Evolutionary conservation across 2,888 invertebrate genomes (phyloP), one percentile per base, ranked within the genome.

Genomic region (Emmelina monodactyla): DNA sequence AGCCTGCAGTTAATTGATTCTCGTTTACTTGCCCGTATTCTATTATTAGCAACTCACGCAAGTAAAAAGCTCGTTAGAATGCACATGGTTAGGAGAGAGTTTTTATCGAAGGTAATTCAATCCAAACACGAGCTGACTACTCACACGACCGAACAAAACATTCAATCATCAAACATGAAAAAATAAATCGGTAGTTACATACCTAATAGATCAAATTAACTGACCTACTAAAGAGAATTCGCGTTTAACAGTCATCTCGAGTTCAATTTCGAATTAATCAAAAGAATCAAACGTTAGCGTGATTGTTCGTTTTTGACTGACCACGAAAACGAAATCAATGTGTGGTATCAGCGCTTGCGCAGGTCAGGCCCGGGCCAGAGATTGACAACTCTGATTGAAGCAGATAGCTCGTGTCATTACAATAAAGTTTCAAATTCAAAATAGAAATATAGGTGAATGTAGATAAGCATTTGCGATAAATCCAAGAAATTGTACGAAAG

Each of bases 261-360:
- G n/a, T n/a, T n/a, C 3, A 47, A 44, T 48, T 50, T 42, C 37
- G 47, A 43, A 53, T 56, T 53, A 49, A 55, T 58, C 64, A 58
- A 54, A n/a, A n/a, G n/a, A n/a, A 25, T 25, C 25, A 25, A 25
- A 25, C 25, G 25, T 10, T 25, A 11, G 53, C 53, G 58, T 51
- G 55, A 60, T 66, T 69, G 66, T 60, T 72, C 58, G 62, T 61
- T 53, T 55, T 39, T 60, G 62, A 66, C 46, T 60, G 65, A 67
- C 68, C 69, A 65, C 63, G 66, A 66, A 63, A 59, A 62, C 58
- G 58, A 60, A 59, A 60, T 54, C 58, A 60, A 65, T 58, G 56
- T 62, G 61, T 60, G 59, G 52, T 58, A 66, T 66, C 62, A 56
- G 37, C 36, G n/a, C n/a, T n/a, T n/a, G n/a, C n/a, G n/a, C n/a